These are phyloP conservation scores for Thaumatotibia leucotreta DNA, from an alignment of 1,140 invertebrate genomes.

Conservation along the genomic window DNA sequence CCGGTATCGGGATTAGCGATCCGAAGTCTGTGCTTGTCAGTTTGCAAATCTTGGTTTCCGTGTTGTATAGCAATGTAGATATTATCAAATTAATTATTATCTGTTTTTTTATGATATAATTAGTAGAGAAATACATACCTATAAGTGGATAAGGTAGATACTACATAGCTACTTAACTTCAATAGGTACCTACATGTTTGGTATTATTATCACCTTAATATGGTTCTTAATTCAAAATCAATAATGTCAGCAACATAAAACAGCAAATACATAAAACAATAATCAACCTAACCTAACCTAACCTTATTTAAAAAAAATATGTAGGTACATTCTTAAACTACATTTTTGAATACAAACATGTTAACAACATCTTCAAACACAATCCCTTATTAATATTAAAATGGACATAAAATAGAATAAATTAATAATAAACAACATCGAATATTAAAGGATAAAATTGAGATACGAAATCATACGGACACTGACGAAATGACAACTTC, in stretches of 20 bases:
- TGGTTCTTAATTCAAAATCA: neutral
- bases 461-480: constrained; percentile 36
- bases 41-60: too few relatives aligned
- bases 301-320: neutral
- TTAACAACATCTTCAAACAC: neutral
- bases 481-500: constrained; percentile 44
- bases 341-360: neutral
- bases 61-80: too few relatives aligned
- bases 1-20: too few relatives aligned
- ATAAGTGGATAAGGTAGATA: too few relatives aligned
- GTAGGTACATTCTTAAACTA: neutral
- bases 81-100: too few relatives aligned
- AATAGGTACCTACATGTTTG: neutral
- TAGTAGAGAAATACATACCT: too few relatives aligned
- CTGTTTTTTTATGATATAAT: too few relatives aligned
- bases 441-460: constrained; percentile 37
- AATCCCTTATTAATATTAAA: constrained; percentile 1
- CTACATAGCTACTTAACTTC: too few relatives aligned
- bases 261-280: neutral
- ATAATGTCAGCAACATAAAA: neutral
- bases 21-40: too few relatives aligned
- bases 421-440: neutral
- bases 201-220: too few relatives aligned
- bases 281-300: too few relatives aligned
- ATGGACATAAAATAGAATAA: neutral